Base-by-base conservation (phyloP, 92 coral and sea anemone species). In the Parazoanthus swiftii region DNA sequence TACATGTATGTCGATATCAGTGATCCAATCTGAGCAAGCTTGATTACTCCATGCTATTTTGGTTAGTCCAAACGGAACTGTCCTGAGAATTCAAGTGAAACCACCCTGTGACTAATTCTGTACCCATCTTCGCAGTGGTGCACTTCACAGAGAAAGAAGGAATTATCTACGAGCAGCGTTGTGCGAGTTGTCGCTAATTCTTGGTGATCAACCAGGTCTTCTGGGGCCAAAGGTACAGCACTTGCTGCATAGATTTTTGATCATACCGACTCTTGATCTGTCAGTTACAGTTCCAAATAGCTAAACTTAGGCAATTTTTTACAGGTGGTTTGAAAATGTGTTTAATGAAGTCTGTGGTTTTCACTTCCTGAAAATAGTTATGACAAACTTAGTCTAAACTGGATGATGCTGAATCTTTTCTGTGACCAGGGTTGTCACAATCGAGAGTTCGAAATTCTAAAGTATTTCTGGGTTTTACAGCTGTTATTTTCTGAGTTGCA, bases 191-290 rank as follows among this genome's bases (percentile, higher is more conserved):
- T 88, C 98, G 1, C 82, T 95, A 54, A 95, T 97, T 86, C 95
- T 97, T 42, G 77, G 94, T 79, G 99, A 97, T 88, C 99, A 97
- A 82, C 99, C 99, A 75, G 98, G 99, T 37, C 94, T 97, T 13
- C 90, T 97, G 59, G 99, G 98, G n/a, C 99, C 99, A 35, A 97
- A 97, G 98, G 99, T 96, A 81, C 29, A 23, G 8, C n/a, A n/a
- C n/a, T n/a, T 63, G 26, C 70, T 18, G 16, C 46, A 33, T 63
- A 14, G 3, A 36, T 37, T 18, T 8, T 9, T 48, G 33, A 48
- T 51, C 35, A 37, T 37, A 13, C 5, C 14, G 23, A 39, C 26
- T 18, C 25, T 76, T 14, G 80, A 38, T 25, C 8, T n/a, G 4
- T 39, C 11, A 10, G 76, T 29, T 72, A 54, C 59, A 54, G 59